A percentile compares a stretch with the other conserved stretches of the same genome.
Evolutionary conservation across 2,797 vertebrate species (phyloP).

Genomic region (Pangasius krempfi): DNA sequence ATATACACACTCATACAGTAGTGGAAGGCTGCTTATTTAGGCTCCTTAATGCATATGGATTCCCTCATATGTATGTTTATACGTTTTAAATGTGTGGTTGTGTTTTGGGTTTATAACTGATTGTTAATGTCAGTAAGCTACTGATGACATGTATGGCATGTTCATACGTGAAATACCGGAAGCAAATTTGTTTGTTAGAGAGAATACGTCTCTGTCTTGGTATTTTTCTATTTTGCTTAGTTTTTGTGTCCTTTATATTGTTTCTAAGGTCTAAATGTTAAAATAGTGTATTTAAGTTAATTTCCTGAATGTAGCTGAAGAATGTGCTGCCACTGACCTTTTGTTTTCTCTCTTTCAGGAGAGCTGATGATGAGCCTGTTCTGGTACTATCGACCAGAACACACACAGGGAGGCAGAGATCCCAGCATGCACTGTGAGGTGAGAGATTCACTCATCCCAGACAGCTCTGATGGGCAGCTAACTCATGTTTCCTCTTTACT

Average conservation of each 20-base stretch:
- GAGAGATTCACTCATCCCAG: constrained; percentile 62
- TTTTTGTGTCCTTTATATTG: background rate
- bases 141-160: background rate
- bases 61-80: background rate
- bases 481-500: background rate
- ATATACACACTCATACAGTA: background rate
- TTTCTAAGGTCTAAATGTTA: background rate
- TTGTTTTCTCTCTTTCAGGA: constrained; percentile 72
- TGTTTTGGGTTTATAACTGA: background rate
- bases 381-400: constrained; percentile 99
- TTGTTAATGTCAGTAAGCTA: background rate
- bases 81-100: background rate
- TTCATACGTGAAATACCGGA: background rate
- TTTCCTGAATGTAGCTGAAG: background rate
- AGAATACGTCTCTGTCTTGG: background rate
- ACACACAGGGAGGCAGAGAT: constrained; percentile 97
- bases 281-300: background rate
- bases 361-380: constrained; percentile 99
- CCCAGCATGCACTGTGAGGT: constrained; percentile 96
- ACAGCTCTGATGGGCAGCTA: background rate
- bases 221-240: background rate
- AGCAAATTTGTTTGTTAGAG: background rate
- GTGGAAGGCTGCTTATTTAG: background rate
- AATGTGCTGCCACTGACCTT: constrained; percentile 28
- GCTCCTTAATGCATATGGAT: background rate